Base-by-base conservation (phyloP, 2,888 invertebrate species). In the Cosmia trapezina region DNA sequence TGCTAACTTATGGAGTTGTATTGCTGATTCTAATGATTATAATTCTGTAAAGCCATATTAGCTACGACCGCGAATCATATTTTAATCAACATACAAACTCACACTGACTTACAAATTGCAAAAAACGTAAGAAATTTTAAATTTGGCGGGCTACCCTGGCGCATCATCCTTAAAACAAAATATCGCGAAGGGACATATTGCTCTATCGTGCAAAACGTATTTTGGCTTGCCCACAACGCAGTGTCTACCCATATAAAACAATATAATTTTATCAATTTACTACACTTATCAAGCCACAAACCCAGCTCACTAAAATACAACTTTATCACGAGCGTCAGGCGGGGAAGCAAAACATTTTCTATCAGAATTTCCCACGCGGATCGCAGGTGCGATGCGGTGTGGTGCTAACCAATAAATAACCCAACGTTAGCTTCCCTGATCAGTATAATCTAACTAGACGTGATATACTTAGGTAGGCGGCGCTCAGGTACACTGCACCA, bases 401-500 rank as follows among this genome's bases (percentile, higher is more conserved):
- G 83, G 79, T 84, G 84, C 84, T 86, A 85, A 84, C 88, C 89
- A 88, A 91, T 91, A 91, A 91, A 91, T 91, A 91, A 91, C 89
- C 81, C 54, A 70, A 77, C 85, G 84, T 85, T 85, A 87, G 88
- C 85, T 87, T 83, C 84, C 86, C 75, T 90, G 88, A 91, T 89
- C 89, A 90, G 79, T 84, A 86, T 90, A 87, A 89, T 90, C 88
- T 88, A 87, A 87, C 89, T 86, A 88, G 83, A 88, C 87, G 84
- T 86, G 86, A 85, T 88, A 86, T 85, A 87, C 76, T 80, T 75
- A 73, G 83, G 70, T 79, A 71, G 68, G 69, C 63, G 77, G 70
- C 47, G 66, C 69, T 59, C 74, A 70, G 78, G 82, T 77, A 86
- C 84, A 77, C 80, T 86, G 83, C 73, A 78, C 77, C 54, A 54